phyloP scores from a whole-genome alignment of 2,888 invertebrate species.

The Orchesella flavescens region DNA sequence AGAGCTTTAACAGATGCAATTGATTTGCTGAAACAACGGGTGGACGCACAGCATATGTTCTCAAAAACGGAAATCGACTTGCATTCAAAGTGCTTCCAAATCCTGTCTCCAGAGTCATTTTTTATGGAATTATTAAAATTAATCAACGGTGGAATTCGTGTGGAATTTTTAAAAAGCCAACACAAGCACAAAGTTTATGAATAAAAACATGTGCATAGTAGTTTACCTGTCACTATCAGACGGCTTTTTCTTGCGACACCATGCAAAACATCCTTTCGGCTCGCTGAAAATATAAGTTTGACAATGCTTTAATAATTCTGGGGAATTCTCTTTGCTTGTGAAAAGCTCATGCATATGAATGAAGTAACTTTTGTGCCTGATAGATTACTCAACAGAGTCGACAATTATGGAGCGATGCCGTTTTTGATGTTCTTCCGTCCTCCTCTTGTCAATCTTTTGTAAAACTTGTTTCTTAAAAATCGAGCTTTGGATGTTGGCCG shows the following conservation, averaged over 20 bases:
- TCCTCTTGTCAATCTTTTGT: slow-evolving; percentile 39
- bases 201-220: not conserved
- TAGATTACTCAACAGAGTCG: slow-evolving; percentile 9
- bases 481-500: slow-evolving; percentile 1
- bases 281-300: no score
- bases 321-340: not conserved
- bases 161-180: not conserved
- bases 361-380: not conserved
- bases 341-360: not conserved
- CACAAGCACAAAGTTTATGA: not conserved
- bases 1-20: slow-evolving; percentile 53
- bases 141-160: not conserved
- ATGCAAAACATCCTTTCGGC: no score
- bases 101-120: not conserved
- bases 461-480: slow-evolving; percentile 24
- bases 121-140: not conserved
- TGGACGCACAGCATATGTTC: slow-evolving; percentile 3
- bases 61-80: slow-evolving; percentile 38
- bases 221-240: no score
- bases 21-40: slow-evolving; percentile 8
- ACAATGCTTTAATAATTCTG: no score
- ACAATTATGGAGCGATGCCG: not conserved
- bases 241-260: not conserved
- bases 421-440: not conserved
- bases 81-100: slow-evolving; percentile 46